phyloP scores from a whole-genome alignment of 2,113 vertebrate species.

The Heterotis niloticus region DNA sequence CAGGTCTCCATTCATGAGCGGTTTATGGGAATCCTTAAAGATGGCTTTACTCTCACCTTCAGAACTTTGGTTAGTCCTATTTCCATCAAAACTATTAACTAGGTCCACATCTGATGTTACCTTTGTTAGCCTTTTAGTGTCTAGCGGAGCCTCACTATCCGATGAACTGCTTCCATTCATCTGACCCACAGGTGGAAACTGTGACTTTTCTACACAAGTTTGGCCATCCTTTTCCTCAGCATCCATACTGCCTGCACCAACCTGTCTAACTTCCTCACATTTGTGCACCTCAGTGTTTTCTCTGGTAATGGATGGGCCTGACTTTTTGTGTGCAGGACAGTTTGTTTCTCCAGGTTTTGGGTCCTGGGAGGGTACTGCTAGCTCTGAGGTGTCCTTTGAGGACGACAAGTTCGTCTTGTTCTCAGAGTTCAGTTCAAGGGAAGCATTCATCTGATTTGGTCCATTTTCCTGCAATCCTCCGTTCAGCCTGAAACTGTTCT shows the following conservation, averaged over 20 bases:
- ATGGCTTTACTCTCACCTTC: constrained; percentile 62
- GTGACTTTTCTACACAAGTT: constrained; percentile 38
- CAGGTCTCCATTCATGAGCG: constrained; percentile 81
- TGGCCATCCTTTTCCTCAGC: constrained; percentile 44
- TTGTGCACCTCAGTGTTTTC: not conserved
- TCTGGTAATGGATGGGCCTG: not conserved
- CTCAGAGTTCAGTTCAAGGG: constrained; percentile 9
- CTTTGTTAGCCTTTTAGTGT: constrained; percentile 50
- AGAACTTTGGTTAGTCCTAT: constrained; percentile 57
- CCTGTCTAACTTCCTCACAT: not conserved
- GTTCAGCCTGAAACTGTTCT: not conserved
- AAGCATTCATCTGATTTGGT: not conserved
- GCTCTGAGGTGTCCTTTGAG: not conserved
- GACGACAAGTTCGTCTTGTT: not conserved
- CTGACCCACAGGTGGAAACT: constrained; percentile 58
- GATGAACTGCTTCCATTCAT: constrained; percentile 79
- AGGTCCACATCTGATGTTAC: constrained; percentile 54
- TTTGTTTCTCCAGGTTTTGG: not conserved
- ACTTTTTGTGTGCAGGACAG: constrained; percentile 4
- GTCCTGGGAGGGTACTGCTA: not conserved
- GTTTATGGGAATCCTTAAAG: constrained; percentile 67
- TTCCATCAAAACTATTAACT: constrained; percentile 57
- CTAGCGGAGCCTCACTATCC: constrained; percentile 40
- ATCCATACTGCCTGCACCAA: constrained; percentile 38
- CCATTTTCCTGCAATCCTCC: not conserved